Evolutionary conservation across 2,797 vertebrate species (phyloP), one percentile per base, ranked within the genome.

Genomic region (Pseudotriccus pelzelni): DNA sequence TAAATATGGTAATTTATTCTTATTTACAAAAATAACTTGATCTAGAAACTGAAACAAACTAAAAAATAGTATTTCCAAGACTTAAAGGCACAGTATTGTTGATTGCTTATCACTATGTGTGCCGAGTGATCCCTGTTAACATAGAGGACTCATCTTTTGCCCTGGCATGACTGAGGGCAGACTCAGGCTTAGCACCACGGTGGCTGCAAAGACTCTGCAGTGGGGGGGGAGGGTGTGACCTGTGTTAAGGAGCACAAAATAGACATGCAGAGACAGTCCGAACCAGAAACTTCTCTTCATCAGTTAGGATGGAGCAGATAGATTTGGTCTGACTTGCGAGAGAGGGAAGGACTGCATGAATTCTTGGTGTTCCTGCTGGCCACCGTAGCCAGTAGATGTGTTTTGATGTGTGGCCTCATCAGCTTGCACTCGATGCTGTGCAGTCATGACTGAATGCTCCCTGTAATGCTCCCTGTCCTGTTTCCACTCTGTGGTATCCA

Each of bases 381-480:
- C 67, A 34, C n/a, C 8, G 11, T 15, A 69, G 56, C n/a, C 50
- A 36, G 17, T 62, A 58, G 64, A 30, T 36, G 22, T n/a, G 19
- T 44, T 77, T 59, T 58, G 22, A 24, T 41, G 41, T 6, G 1
- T 27, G 56, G 34, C 7, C 41, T 60, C 62, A 69, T 55, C 30
- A 27, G 50, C 46, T 78, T 64, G 14, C 53, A 36, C 15, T 17
- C 0, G 2, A 23, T 0, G 2, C 49, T 0, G 0, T 56, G 22
- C 13, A 41, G 30, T 60, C 62, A 18, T 75, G 4, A 1, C 47
- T 66, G 68, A 86, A 41, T 37, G 46, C 56, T 69, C 50, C 36
- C 49, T 49, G 16, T 52, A 39, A 12, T 46, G 56, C 14, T 78
- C 17, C 58, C 15, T 53, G 30, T 30, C 77, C 27, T 16, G 2